phyloP scores from a whole-genome alignment of 2,888 invertebrate genomes.

The Incurvaria masculella region DNA sequence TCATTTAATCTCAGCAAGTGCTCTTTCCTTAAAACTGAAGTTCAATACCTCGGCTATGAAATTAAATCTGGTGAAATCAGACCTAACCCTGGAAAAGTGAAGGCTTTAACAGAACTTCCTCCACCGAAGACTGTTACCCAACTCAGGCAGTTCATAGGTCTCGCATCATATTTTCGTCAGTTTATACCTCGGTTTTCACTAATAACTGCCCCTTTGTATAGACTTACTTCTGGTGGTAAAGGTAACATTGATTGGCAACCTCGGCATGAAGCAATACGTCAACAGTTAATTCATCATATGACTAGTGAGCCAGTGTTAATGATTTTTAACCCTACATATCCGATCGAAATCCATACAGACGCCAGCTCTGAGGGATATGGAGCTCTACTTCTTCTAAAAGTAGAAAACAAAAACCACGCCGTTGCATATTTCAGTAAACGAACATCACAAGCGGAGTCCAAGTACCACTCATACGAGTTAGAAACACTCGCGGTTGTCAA shows the following conservation, averaged over 20 bases:
- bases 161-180: constrained; percentile 12
- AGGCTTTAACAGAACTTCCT: constrained; percentile 8
- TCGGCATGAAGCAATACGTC: constrained; percentile 11
- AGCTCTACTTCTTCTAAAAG: not conserved
- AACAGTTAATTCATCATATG: constrained; percentile 1
- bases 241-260: constrained; percentile 16
- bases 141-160: constrained; percentile 10
- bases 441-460: no score
- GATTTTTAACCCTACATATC: not conserved
- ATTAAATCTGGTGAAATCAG: constrained; percentile 7
- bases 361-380: constrained; percentile 4
- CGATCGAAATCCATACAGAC: constrained; percentile 2
- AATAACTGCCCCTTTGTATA: constrained; percentile 16
- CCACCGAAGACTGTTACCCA: constrained; percentile 9
- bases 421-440: no score
- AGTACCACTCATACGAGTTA: no score
- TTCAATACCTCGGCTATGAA: constrained; percentile 12
- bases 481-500: no score
- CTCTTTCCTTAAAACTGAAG: constrained; percentile 8
- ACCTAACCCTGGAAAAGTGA: constrained; percentile 9
- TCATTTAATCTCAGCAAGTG: constrained; percentile 5
- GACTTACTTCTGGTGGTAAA: constrained; percentile 18
- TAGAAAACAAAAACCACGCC: no score
- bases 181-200: constrained; percentile 11
- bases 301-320: not conserved